Conservation (phyloP, 2,888 invertebrate species). For the Achlya flavicornis region DNA sequence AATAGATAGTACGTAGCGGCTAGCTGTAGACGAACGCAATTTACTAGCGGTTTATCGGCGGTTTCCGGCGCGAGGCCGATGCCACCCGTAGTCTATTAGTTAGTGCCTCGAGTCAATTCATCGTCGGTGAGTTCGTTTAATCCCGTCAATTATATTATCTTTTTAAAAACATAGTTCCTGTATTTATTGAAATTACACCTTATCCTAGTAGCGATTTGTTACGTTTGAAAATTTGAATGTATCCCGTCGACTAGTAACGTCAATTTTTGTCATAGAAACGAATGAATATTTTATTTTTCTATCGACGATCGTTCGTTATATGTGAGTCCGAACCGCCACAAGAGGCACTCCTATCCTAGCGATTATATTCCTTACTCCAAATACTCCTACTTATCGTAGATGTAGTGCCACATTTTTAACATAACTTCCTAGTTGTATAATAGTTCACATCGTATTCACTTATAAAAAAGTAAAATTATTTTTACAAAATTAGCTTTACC, state of each 20-base stretch:
- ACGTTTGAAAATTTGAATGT: slow-evolving; percentile 7
- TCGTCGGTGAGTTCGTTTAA: slow-evolving; percentile 65
- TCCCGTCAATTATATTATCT: slow-evolving; percentile 73
- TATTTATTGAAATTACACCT: slow-evolving; percentile 23
- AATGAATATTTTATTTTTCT: not conserved
- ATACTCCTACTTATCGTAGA: slow-evolving; percentile 59
- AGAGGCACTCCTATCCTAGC: slow-evolving; percentile 60
- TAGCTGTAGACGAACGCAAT: slow-evolving; percentile 28
- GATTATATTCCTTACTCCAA: slow-evolving; percentile 56
- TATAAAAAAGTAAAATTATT: slow-evolving; percentile 38
- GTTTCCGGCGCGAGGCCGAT: slow-evolving; percentile 36
- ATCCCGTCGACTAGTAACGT: not conserved
- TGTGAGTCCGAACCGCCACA: slow-evolving; percentile 28
- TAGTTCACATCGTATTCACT: slow-evolving; percentile 42
- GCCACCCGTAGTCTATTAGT: slow-evolving; percentile 55
- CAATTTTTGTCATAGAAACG: not conserved
- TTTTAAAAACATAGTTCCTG: slow-evolving; percentile 49
- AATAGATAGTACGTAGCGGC: slow-evolving; percentile 31
- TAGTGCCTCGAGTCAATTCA: slow-evolving; percentile 78
- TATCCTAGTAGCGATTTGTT: not conserved
- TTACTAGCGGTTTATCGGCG: slow-evolving; percentile 10
- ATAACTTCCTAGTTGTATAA: slow-evolving; percentile 47
- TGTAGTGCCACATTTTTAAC: slow-evolving; percentile 69
- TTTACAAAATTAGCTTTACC: slow-evolving; percentile 54
- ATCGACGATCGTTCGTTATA: slow-evolving; percentile 7